phyloP scores from a whole-genome alignment of 2,888 invertebrate species.

The Augochlorella aurata region DNA sequence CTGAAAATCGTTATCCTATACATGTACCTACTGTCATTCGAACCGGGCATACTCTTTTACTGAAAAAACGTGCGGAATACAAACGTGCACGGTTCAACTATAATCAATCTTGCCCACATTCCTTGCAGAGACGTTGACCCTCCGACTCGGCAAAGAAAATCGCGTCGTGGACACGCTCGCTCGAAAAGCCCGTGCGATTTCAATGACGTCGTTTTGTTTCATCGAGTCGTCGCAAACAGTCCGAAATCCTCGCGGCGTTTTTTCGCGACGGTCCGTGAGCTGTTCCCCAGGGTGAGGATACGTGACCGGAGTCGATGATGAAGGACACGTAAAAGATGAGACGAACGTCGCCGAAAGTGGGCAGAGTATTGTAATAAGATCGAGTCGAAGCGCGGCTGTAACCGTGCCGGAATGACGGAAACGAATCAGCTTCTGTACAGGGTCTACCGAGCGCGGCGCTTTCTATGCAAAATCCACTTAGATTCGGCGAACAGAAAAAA shows the following conservation, averaged over 20 bases:
- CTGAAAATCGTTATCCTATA: too few relatives aligned
- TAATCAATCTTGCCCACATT: too few relatives aligned
- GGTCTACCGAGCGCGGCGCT: neutral
- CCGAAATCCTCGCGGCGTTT: neutral
- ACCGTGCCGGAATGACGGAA: neutral
- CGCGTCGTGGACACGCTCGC: neutral
- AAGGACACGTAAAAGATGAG: neutral
- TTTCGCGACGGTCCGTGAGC: neutral
- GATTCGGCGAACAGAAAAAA: neutral
- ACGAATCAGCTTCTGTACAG: neutral
- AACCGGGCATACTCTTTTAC: too few relatives aligned
- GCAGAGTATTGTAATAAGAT: conserved; percentile 4
- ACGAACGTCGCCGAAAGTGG: conserved; percentile 1
- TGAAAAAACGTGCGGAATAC: too few relatives aligned
- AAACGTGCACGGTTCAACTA: too few relatives aligned
- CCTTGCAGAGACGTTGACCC: neutral
- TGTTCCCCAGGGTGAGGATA: neutral
- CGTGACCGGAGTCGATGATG: neutral
- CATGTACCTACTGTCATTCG: too few relatives aligned
- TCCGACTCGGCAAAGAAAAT: neutral
- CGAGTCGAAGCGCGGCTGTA: neutral
- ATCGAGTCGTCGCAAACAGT: neutral
- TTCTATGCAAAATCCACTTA: neutral
- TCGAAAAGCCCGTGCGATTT: neutral
- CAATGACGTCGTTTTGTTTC: neutral